Evolutionary conservation across 2,888 invertebrate genomes (phyloP), one percentile per base, ranked within the genome.

Genomic region (Dicranocentrus wangi): DNA sequence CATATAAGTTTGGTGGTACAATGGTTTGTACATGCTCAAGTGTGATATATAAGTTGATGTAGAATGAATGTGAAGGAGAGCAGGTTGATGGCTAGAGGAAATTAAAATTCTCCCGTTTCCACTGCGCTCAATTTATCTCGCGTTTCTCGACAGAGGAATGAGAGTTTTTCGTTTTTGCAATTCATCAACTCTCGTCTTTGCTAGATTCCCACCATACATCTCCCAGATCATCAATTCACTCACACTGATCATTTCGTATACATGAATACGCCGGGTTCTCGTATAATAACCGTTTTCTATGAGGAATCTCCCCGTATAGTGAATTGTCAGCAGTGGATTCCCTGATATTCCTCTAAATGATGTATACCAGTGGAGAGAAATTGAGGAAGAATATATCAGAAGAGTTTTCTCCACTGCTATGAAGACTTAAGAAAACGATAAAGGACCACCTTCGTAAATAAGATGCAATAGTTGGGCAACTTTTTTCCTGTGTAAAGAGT

Each of bases 151-250:
- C 87, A 85, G 83, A 79, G 86, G 85, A 85, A 86, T 87, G 85
- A 85, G 86, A 85, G 85, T 86, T 85, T 87, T 83, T 84, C 84
- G 76, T 85, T 87, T 86, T 87, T 83, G 87, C 87, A 87, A 87
- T 87, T 87, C 86, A 87, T 87, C 87, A 87, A 87, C 84, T 85
- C 83, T 84, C 75, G 60, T 78, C 82, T 82, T 81, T 75, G 63
- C 79, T 79, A 79, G 83, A 84, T 86, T 87, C 87, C 87, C 87
- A 87, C 87, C 82, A 85, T 87, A 87, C 84, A 86, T 87, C 86
- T 87, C 83, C 73, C 77, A 72, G 81, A 87, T 87, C 87, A 87
- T 87, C 87, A 87, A 87, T 86, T 78, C 84, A 86, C 81, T 65
- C 61, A 10, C 32, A 58, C 42, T 32, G 61, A 61, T 61, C 61